These are phyloP conservation scores for Hirtodrosophila trivittata DNA, from an alignment of 2,888 invertebrate species.

Conservation along the genomic window DNA sequence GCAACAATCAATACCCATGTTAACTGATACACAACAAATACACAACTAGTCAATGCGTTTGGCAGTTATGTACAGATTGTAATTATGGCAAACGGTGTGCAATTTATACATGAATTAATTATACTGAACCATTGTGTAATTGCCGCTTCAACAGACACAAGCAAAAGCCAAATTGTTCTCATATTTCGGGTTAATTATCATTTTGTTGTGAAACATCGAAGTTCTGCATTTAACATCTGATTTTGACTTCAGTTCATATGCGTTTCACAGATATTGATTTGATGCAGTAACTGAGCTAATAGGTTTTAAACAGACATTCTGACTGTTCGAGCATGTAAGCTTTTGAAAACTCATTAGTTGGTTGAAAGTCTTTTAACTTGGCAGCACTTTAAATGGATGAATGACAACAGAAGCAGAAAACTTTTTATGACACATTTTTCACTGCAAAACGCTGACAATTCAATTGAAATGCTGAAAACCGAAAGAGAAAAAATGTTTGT, in stretches of 20 bases:
- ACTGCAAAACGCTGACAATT: conserved; percentile 64
- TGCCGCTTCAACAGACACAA: conserved; percentile 15
- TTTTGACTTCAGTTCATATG: too few species aligned
- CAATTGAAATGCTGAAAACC: conserved; percentile 53
- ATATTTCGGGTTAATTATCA: conserved; percentile 18
- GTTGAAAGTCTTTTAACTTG: background rate
- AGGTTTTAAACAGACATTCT: too few species aligned
- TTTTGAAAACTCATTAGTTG: conserved; percentile 6
- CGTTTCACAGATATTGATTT: too few species aligned
- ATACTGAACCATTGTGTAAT: conserved; percentile 23
- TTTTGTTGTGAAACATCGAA: conserved; percentile 11
- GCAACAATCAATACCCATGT: conserved; percentile 28
- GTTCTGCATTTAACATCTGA: too few species aligned
- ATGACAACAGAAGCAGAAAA: conserved; percentile 29
- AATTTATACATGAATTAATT: conserved; percentile 37
- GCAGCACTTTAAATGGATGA: conserved; percentile 17
- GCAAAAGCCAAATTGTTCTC: conserved; percentile 14
- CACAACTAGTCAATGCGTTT: conserved; percentile 31
- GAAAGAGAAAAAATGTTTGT: conserved; percentile 4
- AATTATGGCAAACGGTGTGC: conserved; percentile 43
- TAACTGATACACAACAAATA: conserved; percentile 11
- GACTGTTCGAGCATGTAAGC: too few species aligned
- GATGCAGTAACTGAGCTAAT: too few species aligned
- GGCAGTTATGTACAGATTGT: conserved; percentile 33
- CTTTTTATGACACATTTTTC: conserved; percentile 46